phyloP scores from a whole-genome alignment of 2,797 vertebrate species.

The Chanos chanos region DNA sequence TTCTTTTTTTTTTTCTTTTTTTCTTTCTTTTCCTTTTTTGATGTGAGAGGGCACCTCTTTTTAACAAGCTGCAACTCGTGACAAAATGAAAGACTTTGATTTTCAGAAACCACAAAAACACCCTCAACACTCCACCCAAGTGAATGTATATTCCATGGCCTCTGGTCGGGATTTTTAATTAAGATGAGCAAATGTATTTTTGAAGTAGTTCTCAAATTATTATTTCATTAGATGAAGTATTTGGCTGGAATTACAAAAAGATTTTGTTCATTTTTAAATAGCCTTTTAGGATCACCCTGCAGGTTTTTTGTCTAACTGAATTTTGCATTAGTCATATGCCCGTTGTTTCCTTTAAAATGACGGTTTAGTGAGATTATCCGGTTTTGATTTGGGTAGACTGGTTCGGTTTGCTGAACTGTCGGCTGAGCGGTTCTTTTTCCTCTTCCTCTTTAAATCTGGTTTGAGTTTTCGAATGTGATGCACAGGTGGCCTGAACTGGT shows the following conservation, averaged over 20 bases:
- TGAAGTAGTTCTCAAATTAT: conserved; percentile 59
- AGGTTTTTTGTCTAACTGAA: conserved; percentile 53
- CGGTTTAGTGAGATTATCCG: conserved; percentile 44
- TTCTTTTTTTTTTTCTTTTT: conserved; percentile 12
- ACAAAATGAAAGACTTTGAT: conserved; percentile 17
- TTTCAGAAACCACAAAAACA: conserved; percentile 29
- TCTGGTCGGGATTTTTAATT: conserved; percentile 49
- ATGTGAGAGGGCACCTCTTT: conserved; percentile 23
- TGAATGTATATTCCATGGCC: conserved; percentile 41
- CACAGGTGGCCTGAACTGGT: no score
- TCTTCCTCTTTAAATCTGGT: no score
- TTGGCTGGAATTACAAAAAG: conserved; percentile 64
- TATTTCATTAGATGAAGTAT: conserved; percentile 64
- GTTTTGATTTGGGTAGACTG: background rate
- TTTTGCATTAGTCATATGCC: conserved; percentile 59
- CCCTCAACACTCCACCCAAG: conserved; percentile 20
- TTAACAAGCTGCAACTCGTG: conserved; percentile 22
- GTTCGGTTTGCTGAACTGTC: no score
- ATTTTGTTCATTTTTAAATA: conserved; percentile 64
- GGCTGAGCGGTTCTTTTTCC: no score
- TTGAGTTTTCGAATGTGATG: no score
- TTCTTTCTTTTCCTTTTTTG: conserved; percentile 20
- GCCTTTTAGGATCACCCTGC: conserved; percentile 53
- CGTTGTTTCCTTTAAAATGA: conserved; percentile 43
- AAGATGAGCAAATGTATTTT: conserved; percentile 38